phyloP scores from a whole-genome alignment of 2,797 vertebrate species.

The Rhinoraja longicauda region DNA sequence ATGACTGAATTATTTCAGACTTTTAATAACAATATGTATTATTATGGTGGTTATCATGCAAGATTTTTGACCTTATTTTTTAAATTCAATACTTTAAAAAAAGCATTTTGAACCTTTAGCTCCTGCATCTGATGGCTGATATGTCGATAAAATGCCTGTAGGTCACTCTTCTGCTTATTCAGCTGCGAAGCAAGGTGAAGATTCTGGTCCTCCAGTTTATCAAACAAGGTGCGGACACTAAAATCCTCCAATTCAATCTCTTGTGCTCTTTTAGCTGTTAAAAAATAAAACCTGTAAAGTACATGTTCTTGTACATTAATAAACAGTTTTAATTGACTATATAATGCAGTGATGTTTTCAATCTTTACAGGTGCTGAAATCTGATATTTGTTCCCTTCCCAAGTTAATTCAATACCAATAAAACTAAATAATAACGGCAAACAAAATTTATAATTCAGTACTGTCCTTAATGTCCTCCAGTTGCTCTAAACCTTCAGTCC shows the following conservation, averaged over 20 bases:
- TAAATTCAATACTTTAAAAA: background rate
- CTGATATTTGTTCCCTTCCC: background rate
- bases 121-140: slow-evolving; percentile 66
- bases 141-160: slow-evolving; percentile 70
- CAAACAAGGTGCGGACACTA: slow-evolving; percentile 77
- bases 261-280: slow-evolving; percentile 50
- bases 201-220: slow-evolving; percentile 91
- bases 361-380: background rate
- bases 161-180: slow-evolving; percentile 72
- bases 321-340: background rate
- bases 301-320: background rate
- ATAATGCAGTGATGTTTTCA: background rate
- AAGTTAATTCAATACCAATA: too few relatives aligned
- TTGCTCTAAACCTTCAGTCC: background rate
- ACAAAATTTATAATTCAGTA: background rate
- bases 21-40: background rate
- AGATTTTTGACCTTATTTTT: background rate
- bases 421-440: too few relatives aligned
- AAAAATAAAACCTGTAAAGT: background rate
- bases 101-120: slow-evolving; percentile 61
- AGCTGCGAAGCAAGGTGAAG: slow-evolving; percentile 80
- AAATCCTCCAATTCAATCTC: slow-evolving; percentile 74
- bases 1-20: background rate
- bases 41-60: background rate
- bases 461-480: background rate